These are phyloP conservation scores for Mastacembelus armatus DNA, from an alignment of 2,797 vertebrate genomes.

Conservation along the genomic window DNA sequence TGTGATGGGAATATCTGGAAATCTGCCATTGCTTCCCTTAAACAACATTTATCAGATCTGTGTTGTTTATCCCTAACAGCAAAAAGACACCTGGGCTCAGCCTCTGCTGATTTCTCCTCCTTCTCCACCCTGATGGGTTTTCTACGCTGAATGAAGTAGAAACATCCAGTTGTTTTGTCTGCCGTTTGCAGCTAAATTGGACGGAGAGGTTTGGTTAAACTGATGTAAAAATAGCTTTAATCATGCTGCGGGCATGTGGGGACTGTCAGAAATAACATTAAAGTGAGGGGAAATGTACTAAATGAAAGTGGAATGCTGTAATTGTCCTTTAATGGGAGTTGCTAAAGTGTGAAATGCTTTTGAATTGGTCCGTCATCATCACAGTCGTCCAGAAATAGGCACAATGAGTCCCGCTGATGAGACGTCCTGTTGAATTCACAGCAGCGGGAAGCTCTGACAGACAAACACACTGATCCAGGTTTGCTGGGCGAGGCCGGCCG, in stretches of 20 bases:
- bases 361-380: constrained; percentile 31
- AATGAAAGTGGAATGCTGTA: constrained; percentile 32
- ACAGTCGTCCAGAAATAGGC: constrained; percentile 42
- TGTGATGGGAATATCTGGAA: too few relatives aligned
- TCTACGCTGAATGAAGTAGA: constrained; percentile 26
- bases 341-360: constrained; percentile 54
- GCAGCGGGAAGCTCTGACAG: constrained; percentile 8
- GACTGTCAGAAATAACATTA: constrained; percentile 56
- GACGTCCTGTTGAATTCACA: constrained; percentile 37
- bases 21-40: too few relatives aligned
- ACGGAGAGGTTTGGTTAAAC: constrained; percentile 31
- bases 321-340: constrained; percentile 55
- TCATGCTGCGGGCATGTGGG: constrained; percentile 25
- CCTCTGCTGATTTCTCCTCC: not conserved
- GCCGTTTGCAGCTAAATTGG: constrained; percentile 23
- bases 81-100: not conserved
- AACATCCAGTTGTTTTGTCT: constrained; percentile 12
- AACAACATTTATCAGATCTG: constrained; percentile 11
- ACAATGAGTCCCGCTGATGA: constrained; percentile 16
- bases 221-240: constrained; percentile 61
- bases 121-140: not conserved
- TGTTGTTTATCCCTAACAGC: not conserved
- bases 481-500: not conserved
- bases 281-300: constrained; percentile 20
- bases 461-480: constrained; percentile 26